These are phyloP conservation scores for Nerophis ophidion DNA, from an alignment of 2,113 vertebrate genomes.

Conservation along the genomic window DNA sequence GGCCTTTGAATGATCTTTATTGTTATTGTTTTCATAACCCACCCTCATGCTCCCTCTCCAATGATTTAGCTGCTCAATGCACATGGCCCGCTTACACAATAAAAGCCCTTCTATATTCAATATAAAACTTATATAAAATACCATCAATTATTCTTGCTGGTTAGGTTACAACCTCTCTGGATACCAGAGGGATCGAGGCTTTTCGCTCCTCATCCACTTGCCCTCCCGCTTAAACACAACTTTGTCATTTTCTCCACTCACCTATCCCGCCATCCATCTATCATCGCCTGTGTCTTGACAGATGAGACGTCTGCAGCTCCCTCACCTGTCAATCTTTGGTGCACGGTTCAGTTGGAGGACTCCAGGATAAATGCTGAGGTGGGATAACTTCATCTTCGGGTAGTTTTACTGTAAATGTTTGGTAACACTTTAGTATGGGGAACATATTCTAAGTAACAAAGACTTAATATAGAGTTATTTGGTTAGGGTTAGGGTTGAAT, in stretches of 20 bases:
- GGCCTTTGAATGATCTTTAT: slow-evolving; percentile 55
- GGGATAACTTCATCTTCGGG: slow-evolving; percentile 36
- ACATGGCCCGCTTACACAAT: slow-evolving; percentile 68
- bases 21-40: slow-evolving; percentile 55
- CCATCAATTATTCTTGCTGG: slow-evolving; percentile 71
- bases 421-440: not conserved
- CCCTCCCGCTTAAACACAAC: slow-evolving; percentile 25
- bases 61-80: slow-evolving; percentile 65
- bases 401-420: slow-evolving; percentile 33
- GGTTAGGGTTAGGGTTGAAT: not conserved
- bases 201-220: slow-evolving; percentile 16
- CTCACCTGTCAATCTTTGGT: slow-evolving; percentile 23
- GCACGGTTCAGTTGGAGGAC: slow-evolving; percentile 16
- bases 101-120: slow-evolving; percentile 83
- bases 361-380: slow-evolving; percentile 55
- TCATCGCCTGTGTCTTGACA: slow-evolving; percentile 39
- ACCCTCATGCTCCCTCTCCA: slow-evolving; percentile 64
- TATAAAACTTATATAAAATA: slow-evolving; percentile 72
- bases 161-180: slow-evolving; percentile 53
- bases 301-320: slow-evolving; percentile 29
- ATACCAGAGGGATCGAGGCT: slow-evolving; percentile 41
- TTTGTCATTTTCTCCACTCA: slow-evolving; percentile 8
- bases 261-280: slow-evolving; percentile 19
- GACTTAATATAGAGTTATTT: too few relatives aligned
- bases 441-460: too few relatives aligned